Conservation (phyloP, 2,888 invertebrate genomes). For the Amphipyra berbera region DNA sequence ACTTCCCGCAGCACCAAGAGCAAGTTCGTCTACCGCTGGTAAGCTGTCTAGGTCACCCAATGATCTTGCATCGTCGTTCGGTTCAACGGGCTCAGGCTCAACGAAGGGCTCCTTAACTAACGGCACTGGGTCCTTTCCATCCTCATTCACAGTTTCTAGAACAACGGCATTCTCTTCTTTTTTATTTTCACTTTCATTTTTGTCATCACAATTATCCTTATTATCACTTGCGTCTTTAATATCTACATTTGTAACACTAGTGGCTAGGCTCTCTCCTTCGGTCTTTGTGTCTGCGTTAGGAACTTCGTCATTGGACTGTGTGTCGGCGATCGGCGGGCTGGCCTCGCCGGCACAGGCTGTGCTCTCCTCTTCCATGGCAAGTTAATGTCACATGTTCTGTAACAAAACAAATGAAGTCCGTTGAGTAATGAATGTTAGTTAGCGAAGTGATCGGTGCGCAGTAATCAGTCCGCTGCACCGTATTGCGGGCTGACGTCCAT, state of each 20-base stretch:
- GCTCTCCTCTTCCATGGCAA: constrained; percentile 81
- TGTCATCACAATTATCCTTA: constrained; percentile 60
- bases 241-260: constrained; percentile 55
- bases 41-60: constrained; percentile 83
- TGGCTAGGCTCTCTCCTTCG: constrained; percentile 60
- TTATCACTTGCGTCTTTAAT: constrained; percentile 63
- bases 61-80: constrained; percentile 82
- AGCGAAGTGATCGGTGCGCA: constrained; percentile 53
- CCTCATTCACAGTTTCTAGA: constrained; percentile 63
- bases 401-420: constrained; percentile 72
- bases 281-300: constrained; percentile 60
- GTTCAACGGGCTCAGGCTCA: constrained; percentile 77
- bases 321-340: constrained; percentile 62
- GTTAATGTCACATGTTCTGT: constrained; percentile 85
- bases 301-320: constrained; percentile 64
- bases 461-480: constrained; percentile 73
- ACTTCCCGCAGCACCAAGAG: constrained; percentile 91
- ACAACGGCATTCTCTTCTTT: constrained; percentile 66
- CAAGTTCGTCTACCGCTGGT: constrained; percentile 83
- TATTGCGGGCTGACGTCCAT: constrained; percentile 69
- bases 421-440: constrained; percentile 49
- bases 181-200: constrained; percentile 65
- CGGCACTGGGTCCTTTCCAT: constrained; percentile 59
- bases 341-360: constrained; percentile 67
- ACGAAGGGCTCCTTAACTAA: constrained; percentile 71